Base-by-base conservation (phyloP, 1,140 invertebrate species). In the Lerema accius region DNA sequence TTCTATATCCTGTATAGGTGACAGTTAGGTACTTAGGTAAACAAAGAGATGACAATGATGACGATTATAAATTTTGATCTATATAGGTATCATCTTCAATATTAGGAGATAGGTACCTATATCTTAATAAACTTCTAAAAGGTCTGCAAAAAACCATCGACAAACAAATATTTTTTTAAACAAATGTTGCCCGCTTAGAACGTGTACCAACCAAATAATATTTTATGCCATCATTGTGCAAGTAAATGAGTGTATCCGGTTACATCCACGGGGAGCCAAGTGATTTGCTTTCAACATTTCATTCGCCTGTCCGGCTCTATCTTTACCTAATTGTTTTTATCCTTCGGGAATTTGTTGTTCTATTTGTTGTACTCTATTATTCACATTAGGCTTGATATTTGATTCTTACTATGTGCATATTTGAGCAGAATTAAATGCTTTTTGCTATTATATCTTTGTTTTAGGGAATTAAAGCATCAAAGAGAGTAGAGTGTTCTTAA, bases 171-270 rank as follows among this genome's bases (percentile, higher is more conserved):
- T n/a, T n/a, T n/a, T n/a, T n/a, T n/a, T n/a, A n/a, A n/a, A n/a
- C n/a, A n/a, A 23, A 23, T 23, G 45, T 19, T 48, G 10, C 13
- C 48, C 48, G 46, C 48, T 28, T 11, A 37, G 17, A 16, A 17
- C 11, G 13, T 43, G 37, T 43, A 55, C 51, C 39, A 19, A 56
- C 53, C 45, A 26, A 43, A 40, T 55, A 53, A 48, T 68, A 48
- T 56, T 62, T 65, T 37, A 51, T 37, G 28, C 61, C 64, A 66
- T 59, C 67, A 69, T 76, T 69, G 62, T 53, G 45, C 67, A 35
- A 67, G 67, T 76, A n/a, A 78, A 76, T 76, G 76, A 78, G 66
- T 42, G 50, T 77, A 78, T 78, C 76, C 37, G 64, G 73, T 78
- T 73, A 60, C 76, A 37, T 74, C 76, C 64, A 43, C 15, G n/a